Base-by-base conservation (phyloP, 2,113 vertebrate genomes). In the Rhynchopsitta pachyrhyncha region DNA sequence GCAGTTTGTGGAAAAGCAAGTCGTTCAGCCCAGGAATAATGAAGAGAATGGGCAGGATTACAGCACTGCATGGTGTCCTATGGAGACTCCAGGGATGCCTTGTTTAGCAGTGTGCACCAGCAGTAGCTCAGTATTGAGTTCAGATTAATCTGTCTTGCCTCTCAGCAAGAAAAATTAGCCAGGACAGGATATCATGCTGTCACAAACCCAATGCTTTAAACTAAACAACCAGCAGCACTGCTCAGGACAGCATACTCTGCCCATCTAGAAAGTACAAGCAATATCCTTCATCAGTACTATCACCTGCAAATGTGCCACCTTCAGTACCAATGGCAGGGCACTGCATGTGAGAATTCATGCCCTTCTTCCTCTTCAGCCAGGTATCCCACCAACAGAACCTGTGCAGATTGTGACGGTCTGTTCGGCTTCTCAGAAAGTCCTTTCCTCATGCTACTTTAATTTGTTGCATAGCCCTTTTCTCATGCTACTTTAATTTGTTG, bases 31-130 rank as follows among this genome's bases (percentile, higher is more conserved):
- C 18, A 62, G 44, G 18, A 69, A 41, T 46, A 52, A 84, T 12
- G 9, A 88, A 88, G 8, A 15, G 19, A 81, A 70, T 25, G 14
- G 47, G 39, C 9, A 78, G 59, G 60, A 82, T 28, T 71, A 15
- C 16, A 76, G 19, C 19, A 62, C 0, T 24, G 0, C 4, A 2
- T 2, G 0, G 28, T 42, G 17, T 50, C 62, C 67, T 55, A 17
- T 29, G 82, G 52, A 46, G 63, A 6, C 41, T 79, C 22, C 41
- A 37, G 50, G 28, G 66, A 63, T 3, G 2, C 46, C 42, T 53
- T 50, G 31, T 59, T 79, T 46, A 71, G 52, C 19, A 82, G 27
- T 1, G 11, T 63, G 50, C 42, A 64, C 17, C 49, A 71, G 16
- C 33, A 73, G 24, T 11, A 88, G 46, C 29, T 60, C 39, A 41